phyloP scores from a whole-genome alignment of 2,888 invertebrate species.

The Mellilla xanthometata region DNA sequence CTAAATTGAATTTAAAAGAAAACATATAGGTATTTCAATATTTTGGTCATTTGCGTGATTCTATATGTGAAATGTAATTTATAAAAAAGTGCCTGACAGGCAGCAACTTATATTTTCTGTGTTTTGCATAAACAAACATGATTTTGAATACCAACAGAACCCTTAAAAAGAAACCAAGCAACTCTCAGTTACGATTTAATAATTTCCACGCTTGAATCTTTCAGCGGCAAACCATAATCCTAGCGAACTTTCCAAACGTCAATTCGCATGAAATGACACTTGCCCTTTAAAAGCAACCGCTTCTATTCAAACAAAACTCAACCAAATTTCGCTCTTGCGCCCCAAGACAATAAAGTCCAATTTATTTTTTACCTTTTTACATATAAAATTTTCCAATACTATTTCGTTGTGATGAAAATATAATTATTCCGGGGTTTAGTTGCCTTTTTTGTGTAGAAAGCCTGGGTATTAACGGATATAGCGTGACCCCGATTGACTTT shows the following conservation, averaged over 20 bases:
- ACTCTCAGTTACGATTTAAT: conserved; percentile 10
- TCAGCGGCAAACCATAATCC: conserved; percentile 19
- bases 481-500: not conserved
- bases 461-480: not conserved
- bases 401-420: conserved; percentile 5
- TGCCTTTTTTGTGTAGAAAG: not conserved
- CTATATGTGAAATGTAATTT: too few relatives aligned
- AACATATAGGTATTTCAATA: too few relatives aligned
- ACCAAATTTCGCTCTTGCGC: conserved; percentile 6
- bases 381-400: not conserved
- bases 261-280: conserved; percentile 41
- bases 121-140: too few relatives aligned
- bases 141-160: conserved; percentile 1
- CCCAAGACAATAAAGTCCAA: too few relatives aligned
- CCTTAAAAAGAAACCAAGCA: not conserved
- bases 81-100: too few relatives aligned
- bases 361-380: too few relatives aligned
- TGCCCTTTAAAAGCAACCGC: conserved; percentile 28
- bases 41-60: too few relatives aligned
- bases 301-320: conserved; percentile 11
- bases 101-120: too few relatives aligned
- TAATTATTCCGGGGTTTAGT: conserved; percentile 3
- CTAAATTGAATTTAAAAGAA: too few relatives aligned
- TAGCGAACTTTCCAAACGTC: conserved; percentile 40
- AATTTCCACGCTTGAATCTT: conserved; percentile 11